These are phyloP conservation scores for Platorchestia sp. DNA, from an alignment of 1,140 invertebrate genomes.

Conservation along the genomic window DNA sequence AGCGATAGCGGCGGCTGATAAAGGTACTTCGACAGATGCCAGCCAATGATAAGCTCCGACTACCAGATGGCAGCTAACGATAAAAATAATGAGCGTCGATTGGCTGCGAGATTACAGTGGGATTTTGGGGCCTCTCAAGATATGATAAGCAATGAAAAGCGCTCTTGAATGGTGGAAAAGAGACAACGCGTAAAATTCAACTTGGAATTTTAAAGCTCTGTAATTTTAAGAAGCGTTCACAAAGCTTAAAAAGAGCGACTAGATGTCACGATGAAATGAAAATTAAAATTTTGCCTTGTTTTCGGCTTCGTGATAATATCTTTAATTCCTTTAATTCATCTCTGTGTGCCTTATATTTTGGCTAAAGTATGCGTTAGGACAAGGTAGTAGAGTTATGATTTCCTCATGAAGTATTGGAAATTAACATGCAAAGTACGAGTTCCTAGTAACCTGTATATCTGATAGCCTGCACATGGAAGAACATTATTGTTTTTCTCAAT, in stretches of 20 bases:
- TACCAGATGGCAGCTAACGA: constrained; percentile 7
- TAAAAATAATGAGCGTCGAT: constrained; percentile 37
- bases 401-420: too few relatives aligned
- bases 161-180: neutral
- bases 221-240: neutral
- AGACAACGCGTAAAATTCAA: neutral
- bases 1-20: constrained; percentile 28
- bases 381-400: too few relatives aligned
- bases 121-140: neutral
- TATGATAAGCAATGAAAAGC: constrained; percentile 26
- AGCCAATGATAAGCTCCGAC: neutral
- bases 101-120: constrained; percentile 10
- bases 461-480: too few relatives aligned
- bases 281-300: neutral
- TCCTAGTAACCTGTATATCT: too few relatives aligned
- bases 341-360: too few relatives aligned
- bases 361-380: too few relatives aligned
- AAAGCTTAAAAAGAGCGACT: neutral
- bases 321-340: too few relatives aligned
- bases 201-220: neutral
- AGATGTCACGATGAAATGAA: neutral
- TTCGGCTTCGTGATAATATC: too few relatives aligned
- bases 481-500: too few relatives aligned
- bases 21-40: constrained; percentile 17
- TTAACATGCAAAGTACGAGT: too few relatives aligned